Evolutionary conservation across 2,797 vertebrate genomes (phyloP), one percentile per base, ranked within the genome.

Genomic region (Babyrousa celebensis): DNA sequence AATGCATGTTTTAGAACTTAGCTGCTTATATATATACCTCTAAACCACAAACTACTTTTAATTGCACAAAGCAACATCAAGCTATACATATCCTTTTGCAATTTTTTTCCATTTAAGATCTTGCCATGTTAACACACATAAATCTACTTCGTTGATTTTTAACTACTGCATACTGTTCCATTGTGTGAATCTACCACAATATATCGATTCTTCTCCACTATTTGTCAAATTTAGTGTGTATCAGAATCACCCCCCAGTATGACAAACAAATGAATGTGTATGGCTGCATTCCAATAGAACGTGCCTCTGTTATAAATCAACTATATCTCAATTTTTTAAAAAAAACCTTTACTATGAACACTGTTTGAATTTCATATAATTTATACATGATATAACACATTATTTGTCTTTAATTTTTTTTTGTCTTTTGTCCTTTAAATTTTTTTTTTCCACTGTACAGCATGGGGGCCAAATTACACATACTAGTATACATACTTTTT

Each of bases 31-130:
- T 20, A 29, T 91, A 36, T 67, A 70, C 84, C 67, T 80, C 32
- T 52, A 93, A 94, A 82, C 36, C 43, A 94, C 77, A 27, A 8
- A 52, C 14, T 90, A 60, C 62, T 48, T 68, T 93, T 85, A 52
- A 85, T 67, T 60, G 27, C 65, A 56, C 7, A 63, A 23, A 68
- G 20, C 5, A 40, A 6, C 12, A 84, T 87, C 75, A 60, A 65
- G 83, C 10, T 70, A 52, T 56, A 29, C 29, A 60, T 58, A 67
- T 70, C 12, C 63, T 78, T 85, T 54, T 75, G 32, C 27, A 23
- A 32, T 18, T 56, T 56, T 86, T 83, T 90, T 77, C 21, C 65
- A 29, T 71, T 85, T 20, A 32, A 70, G 54, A 3, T 85, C 63
- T 93, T 80, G 16, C 54, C 82, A 32, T 77, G 72, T 77, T 89